Conservation (phyloP, 2,888 invertebrate genomes). For the Drosophila ustulata region DNA sequence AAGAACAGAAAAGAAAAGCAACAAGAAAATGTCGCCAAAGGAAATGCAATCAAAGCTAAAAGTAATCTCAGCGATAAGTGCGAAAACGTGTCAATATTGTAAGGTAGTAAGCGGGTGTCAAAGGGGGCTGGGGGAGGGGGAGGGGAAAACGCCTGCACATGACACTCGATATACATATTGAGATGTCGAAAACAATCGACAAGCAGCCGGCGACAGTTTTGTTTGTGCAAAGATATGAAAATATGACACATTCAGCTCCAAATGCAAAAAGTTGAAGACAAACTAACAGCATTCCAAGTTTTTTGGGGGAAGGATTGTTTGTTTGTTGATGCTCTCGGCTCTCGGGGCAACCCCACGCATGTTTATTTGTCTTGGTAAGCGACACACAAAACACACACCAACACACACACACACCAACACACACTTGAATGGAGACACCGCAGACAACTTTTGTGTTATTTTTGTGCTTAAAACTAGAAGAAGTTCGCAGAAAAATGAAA, state of each 20-base stretch:
- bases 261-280: slow-evolving; percentile 48
- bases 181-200: slow-evolving; percentile 64
- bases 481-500: slow-evolving; percentile 26
- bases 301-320: slow-evolving; percentile 17
- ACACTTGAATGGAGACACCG: slow-evolving; percentile 1
- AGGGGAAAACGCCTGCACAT: slow-evolving; percentile 17
- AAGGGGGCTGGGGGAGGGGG: background rate
- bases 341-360: slow-evolving; percentile 13
- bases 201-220: slow-evolving; percentile 54
- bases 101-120: slow-evolving; percentile 13
- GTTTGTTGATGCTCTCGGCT: background rate
- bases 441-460: slow-evolving; percentile 25
- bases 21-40: slow-evolving; percentile 27
- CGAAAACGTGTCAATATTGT: slow-evolving; percentile 74
- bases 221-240: slow-evolving; percentile 52
- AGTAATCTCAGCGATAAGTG: slow-evolving; percentile 80
- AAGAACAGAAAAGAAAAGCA: slow-evolving; percentile 18
- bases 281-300: slow-evolving; percentile 25
- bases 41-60: slow-evolving; percentile 77
- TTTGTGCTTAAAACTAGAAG: slow-evolving; percentile 44
- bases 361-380: slow-evolving; percentile 35
- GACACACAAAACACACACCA: slow-evolving; percentile 33
- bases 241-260: slow-evolving; percentile 28
- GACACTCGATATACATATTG: slow-evolving; percentile 55
- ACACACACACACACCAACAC: slow-evolving; percentile 1